Evolutionary conservation across 2,888 invertebrate species (phyloP), one percentile per base, ranked within the genome.

Genomic region (Congeria kusceri): DNA sequence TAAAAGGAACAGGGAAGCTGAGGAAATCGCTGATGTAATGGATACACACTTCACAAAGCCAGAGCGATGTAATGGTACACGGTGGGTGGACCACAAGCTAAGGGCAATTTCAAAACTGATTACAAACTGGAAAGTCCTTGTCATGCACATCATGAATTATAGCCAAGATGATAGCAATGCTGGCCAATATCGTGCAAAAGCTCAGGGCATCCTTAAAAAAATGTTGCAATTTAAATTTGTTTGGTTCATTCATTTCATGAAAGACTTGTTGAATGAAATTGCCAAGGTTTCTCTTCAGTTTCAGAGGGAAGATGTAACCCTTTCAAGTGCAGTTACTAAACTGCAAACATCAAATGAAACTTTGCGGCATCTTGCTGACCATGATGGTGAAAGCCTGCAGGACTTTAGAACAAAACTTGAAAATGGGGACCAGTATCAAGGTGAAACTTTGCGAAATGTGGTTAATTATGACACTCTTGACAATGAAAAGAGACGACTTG

Each of bases 1-100:
- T 15, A 84, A 84, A 29, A 39, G 62, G 29, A 71, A 66, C 23
- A 80, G 58, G 49, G 81, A 81, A 58, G 72, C 73, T 9, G 15
- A 58, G 20, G 70, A 75, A 20, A 44, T 78, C 1, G 61, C 78
- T 0, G 76, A 78, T 3, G 23, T 78, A 5, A 66, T 80, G 68
- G 76, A 67, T 15, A 73, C 75, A 63, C 72, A 77, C 39, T 77
- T 80, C 25, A 39, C 61, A 9, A 77, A 80, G 39, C 73, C 80
- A 13, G 68, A 47, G 18, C 59, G 65, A 47, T 56, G 67, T 0
- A 80, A 83, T 58, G 80, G 83, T 0, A 84, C 80, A n/a, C 61
- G 78, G 28, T 80, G 77, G 78, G 57, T 84, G 4, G 66, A 77
- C n/a, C 78, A 80, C 57, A 77, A 80, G 28, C 57, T 65, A 23